These are phyloP conservation scores for Labia minor DNA, from an alignment of 2,888 invertebrate species.

Conservation along the genomic window DNA sequence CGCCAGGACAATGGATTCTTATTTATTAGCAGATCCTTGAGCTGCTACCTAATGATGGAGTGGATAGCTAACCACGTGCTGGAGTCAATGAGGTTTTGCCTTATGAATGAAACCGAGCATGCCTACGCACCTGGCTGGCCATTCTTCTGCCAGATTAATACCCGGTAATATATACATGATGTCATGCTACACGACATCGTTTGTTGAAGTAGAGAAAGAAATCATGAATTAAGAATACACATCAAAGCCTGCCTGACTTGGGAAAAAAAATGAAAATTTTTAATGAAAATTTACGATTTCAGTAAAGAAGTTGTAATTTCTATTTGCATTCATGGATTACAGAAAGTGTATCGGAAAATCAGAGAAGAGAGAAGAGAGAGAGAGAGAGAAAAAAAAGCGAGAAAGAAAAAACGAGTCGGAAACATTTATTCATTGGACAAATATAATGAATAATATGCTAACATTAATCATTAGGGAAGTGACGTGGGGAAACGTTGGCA, in stretches of 20 bases:
- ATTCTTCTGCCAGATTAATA: conserved; percentile 7
- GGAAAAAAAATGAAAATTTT: background rate
- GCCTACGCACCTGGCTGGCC: background rate
- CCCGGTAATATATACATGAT: background rate
- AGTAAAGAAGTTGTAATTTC: background rate
- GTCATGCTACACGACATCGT: background rate
- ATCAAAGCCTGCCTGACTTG: background rate
- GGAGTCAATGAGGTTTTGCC: background rate
- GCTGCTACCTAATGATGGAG: background rate
- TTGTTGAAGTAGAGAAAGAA: background rate
- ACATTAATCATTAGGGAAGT: too few species aligned
- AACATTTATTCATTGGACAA: too few species aligned
- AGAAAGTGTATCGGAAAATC: too few species aligned
- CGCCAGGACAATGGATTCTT: background rate
- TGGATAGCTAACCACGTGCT: background rate
- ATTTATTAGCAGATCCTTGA: background rate
- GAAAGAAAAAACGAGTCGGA: too few species aligned
- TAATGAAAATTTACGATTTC: conserved; percentile 13
- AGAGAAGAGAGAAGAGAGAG: too few species aligned
- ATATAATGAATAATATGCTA: too few species aligned
- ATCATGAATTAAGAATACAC: background rate
- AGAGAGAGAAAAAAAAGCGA: too few species aligned
- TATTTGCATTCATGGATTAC: too few species aligned
- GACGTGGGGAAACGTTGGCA: too few species aligned
- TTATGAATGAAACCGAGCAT: background rate